Evolutionary conservation across 2,797 vertebrate genomes (phyloP), one percentile per base, ranked within the genome.

Genomic region (Siniperca obscura): DNA sequence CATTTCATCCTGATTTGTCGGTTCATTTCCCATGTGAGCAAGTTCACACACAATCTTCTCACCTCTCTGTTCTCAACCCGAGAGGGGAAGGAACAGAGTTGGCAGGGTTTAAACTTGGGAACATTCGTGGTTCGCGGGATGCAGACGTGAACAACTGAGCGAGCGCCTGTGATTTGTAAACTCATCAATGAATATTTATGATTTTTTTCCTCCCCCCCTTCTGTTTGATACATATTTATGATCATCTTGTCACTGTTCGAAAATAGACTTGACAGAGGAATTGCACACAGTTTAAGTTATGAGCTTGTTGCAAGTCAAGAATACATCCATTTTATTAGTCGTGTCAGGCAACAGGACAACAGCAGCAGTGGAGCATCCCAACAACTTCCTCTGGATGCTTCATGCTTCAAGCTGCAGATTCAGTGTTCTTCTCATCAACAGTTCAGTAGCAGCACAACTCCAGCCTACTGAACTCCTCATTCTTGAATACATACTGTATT

Each of bases 1-100:
- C 74, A 82, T 77, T 90, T 80, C 70, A 60, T 81, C 74, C 78
- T 34, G 56, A 89, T 89, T 84, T 82, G 78, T 70, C 21, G 34
- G 60, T 76, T 90, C 66, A 78, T 81, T 82, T 73, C 81, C 74
- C 60, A 4, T n/a, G 69, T 64, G 84, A 81, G 42, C 9, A 30
- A 48, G 40, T 70, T 78, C 80, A 74, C 70, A 38, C 70, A 5
- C 69, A 52, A 50, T 80, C 69, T 76, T 72, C 82, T 81, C 81
- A 81, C 71, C 55, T 81, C 79, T 62, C 27, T 2, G 11, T n/a
- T 66, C 70, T 34, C 10, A 48, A 13, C 13, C 50, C 12, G 30
- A 30, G 12, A 48, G 48, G n/a, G 70, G 21, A 42, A 46, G 25
- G 52, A 70, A 11, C 62, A 38, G 48, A 25, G 53, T 10, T 17